Base-by-base conservation (phyloP, 2,888 invertebrate genomes). In the Philhelius pedissequus region DNA sequence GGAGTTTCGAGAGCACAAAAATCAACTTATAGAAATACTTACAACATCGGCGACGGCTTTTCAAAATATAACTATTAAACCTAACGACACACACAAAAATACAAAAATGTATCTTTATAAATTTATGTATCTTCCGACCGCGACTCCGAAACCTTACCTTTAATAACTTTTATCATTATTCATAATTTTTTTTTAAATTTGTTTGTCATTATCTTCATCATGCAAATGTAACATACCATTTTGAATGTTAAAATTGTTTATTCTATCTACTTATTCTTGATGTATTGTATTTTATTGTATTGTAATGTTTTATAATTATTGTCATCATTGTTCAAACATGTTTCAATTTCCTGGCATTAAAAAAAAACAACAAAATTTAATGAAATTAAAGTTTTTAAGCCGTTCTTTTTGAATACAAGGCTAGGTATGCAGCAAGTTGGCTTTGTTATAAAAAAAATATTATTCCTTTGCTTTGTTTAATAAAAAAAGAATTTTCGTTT, bases 331-430 rank as follows among this genome's bases (percentile, higher is more conserved):
- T 86, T 89, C 91, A 91, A 91, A 91, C 91, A 89, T 91, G 91
- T 91, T 91, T 91, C 91, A 91, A 91, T 90, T 90, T 90, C 89
- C 88, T 87, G 83, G 86, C 77, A 78, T 82, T 84, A 74, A 77
- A 83, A 68, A 74, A 56, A 74, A 35, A 20, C 11, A 45, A 48
- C 48, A 48, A 48, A 25, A 48, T 48, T 48, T 48, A 13, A 48
- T n/a, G 13, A 64, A 71, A 48, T 27, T 4, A 52, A 48, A 76
- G 18, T 52, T 35, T n/a, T 7, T 27, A 43, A 38, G n/a, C n/a
- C 25, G 32, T 40, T 50, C 13, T 58, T 50, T 68, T 1, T 27
- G 45, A 27, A 27, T 38, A 48, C 13, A 58, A 64, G 52, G 60
- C 48, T 77, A 45, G 77, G 73, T 27, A 60, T 60, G 40, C 86